Conservation (phyloP, 1,140 invertebrate genomes). For the Cotesia glomerata region DNA sequence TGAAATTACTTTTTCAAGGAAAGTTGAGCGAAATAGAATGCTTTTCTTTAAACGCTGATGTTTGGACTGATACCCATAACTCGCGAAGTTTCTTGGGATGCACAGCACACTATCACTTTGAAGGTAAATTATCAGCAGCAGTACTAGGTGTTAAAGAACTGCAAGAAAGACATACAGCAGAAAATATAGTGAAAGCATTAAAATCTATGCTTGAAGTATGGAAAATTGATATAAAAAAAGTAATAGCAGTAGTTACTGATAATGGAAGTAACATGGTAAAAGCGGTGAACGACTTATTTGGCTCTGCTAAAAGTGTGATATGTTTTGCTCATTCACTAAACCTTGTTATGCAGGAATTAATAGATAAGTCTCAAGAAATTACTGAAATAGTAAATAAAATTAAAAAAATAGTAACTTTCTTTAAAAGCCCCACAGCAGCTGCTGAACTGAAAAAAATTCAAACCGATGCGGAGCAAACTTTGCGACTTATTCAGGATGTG, state of each 20-base stretch:
- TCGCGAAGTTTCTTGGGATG: constrained; percentile 42
- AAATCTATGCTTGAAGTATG: neutral
- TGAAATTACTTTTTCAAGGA: constrained; percentile 9
- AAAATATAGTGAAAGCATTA: neutral
- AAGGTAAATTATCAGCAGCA: too few species aligned
- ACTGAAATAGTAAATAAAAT: neutral
- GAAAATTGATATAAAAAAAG: neutral
- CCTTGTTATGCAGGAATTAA: neutral
- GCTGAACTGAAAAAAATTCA: neutral
- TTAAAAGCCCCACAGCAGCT: neutral
- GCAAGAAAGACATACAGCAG: too few species aligned
- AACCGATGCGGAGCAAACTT: neutral
- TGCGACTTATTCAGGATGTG: neutral
- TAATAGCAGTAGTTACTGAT: neutral
- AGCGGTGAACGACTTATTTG: neutral
- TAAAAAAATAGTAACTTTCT: neutral
- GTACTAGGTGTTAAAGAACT: too few species aligned
- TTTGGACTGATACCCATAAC: constrained; percentile 42
- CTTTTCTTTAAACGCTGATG: constrained; percentile 44
- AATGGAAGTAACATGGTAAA: neutral
- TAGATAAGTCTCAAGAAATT: neutral
- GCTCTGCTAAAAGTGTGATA: neutral
- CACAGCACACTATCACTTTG: constrained; percentile 30
- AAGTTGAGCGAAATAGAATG: constrained; percentile 30
- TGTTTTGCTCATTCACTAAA: neutral